Evolutionary conservation across 2,797 vertebrate species (phyloP), one percentile per base, ranked within the genome.

Genomic region (Enteromius radiatus): DNA sequence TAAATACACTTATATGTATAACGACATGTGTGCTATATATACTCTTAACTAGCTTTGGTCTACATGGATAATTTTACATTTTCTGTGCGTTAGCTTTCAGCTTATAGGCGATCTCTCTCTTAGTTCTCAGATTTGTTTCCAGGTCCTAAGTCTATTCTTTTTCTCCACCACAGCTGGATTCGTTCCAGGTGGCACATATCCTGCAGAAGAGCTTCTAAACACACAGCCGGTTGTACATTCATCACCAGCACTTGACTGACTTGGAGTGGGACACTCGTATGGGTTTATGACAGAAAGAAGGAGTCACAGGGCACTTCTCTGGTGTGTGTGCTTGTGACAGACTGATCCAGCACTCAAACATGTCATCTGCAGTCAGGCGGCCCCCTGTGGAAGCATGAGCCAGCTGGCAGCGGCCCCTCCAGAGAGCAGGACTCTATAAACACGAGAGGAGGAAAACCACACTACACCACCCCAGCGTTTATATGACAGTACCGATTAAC

Each of bases 381-480:
- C 52, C 80, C 75, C 61, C 83, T 76, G 84, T 74, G 71, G 47
- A 78, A 65, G 64, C 45, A 2, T 19, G 33, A 68, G 59, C 81
- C 78, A 71, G 82, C 84, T 84, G 78, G 79, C 82, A 83, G 28
- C 47, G 21, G 49, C 33, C 61, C 28, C 83, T 84, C 76, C 76
- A 49, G 76, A 85, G 84, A 86, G 65, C 73, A 64, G 36, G 36
- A 41, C 47, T 64, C 74, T 82, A 85, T 85, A 88, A 86, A 86
- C 76, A 54, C 52, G 70, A 78, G 83, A 75, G 19, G 47, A 85
- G 74, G 80, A 84, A 88, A 84, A 67, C 38, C 78, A 33, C 70
- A 56, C 64, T 61, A 71, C 85, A 67, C 45, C 64, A 17, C 19
- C 78, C 36, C 36, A 54, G 74, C 79, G 49, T 85, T 88, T 71